Evolutionary conservation across 2,113 vertebrate species (phyloP).

Genomic region (Laterallus jamaicensis): DNA sequence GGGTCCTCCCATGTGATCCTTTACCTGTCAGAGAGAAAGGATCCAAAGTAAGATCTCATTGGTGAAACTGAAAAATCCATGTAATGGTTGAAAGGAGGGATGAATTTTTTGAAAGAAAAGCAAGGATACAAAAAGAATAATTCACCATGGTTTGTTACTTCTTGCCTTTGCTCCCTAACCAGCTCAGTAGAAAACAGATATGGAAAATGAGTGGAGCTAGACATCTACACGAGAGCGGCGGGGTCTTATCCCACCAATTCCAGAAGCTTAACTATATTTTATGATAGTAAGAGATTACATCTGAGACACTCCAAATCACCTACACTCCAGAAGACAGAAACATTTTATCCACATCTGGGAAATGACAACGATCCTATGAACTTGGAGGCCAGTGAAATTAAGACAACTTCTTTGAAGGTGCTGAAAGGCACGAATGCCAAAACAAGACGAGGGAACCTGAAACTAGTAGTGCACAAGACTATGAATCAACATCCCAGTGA

Average conservation of each 20-base stretch:
- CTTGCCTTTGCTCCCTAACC: background rate
- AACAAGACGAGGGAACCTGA: background rate
- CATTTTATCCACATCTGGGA: background rate
- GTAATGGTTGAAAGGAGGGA: background rate
- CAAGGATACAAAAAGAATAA: background rate
- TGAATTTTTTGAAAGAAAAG: background rate
- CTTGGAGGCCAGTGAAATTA: background rate
- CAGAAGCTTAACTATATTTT: background rate
- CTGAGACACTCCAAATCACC: background rate
- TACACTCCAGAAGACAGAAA: background rate
- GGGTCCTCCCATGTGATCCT: accelerated
- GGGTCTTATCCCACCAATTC: background rate
- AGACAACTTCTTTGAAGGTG: background rate
- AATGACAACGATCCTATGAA: background rate
- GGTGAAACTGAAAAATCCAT: background rate
- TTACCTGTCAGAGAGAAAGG: background rate
- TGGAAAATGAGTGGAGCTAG: background rate
- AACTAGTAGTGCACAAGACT: background rate
- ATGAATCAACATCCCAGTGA: background rate
- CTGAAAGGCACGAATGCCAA: background rate
- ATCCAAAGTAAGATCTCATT: background rate
- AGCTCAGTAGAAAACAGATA: background rate
- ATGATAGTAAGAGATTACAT: background rate
- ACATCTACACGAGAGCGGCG: background rate
- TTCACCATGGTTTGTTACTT: background rate